Percentiles rank a stretch among this genome's conserved stretches.
Evolutionary conservation across 1,140 invertebrate genomes (phyloP).

Genomic region (Panulirus ornatus): DNA sequence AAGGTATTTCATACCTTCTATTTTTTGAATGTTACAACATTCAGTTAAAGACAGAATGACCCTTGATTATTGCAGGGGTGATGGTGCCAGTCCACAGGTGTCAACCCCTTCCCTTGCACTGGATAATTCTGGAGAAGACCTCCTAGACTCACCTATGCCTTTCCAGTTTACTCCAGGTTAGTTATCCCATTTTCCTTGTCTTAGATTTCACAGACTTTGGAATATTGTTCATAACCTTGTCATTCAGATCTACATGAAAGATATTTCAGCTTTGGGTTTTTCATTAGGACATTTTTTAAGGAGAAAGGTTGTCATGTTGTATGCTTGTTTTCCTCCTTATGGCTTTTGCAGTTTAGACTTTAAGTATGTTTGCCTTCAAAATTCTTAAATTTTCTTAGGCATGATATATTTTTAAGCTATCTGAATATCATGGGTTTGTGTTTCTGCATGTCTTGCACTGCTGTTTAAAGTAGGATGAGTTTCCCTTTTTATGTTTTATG

Average conservation of each 20-base stretch:
- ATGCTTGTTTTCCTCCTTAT: constrained; percentile 14
- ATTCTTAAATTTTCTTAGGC: constrained; percentile 38
- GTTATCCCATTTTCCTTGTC: not conserved
- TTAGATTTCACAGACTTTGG: not conserved
- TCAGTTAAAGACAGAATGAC: too few species aligned
- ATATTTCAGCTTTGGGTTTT: not conserved
- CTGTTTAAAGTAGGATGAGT: not conserved
- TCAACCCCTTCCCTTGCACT: constrained; percentile 56
- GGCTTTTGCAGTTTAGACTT: constrained; percentile 45
- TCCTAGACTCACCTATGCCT: constrained; percentile 56
- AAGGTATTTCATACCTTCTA: too few species aligned
- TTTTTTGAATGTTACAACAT: too few species aligned
- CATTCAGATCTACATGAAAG: not conserved
- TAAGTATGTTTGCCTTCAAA: constrained; percentile 3
- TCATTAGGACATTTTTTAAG: not conserved
- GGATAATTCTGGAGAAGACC: constrained; percentile 53
- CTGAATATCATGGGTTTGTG: constrained; percentile 18
- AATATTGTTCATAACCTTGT: not conserved
- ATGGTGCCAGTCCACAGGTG: constrained; percentile 56
- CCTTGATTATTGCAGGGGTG: constrained; percentile 39
- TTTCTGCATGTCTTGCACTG: constrained; percentile 48
- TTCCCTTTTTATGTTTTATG: constrained; percentile 22
- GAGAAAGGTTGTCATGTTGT: constrained; percentile 38
- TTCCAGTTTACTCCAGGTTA: constrained; percentile 66
- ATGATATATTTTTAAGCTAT: constrained; percentile 43